These are phyloP conservation scores for Etheostoma nigrum DNA, from an alignment of 2,797 vertebrate genomes.

Conservation along the genomic window DNA sequence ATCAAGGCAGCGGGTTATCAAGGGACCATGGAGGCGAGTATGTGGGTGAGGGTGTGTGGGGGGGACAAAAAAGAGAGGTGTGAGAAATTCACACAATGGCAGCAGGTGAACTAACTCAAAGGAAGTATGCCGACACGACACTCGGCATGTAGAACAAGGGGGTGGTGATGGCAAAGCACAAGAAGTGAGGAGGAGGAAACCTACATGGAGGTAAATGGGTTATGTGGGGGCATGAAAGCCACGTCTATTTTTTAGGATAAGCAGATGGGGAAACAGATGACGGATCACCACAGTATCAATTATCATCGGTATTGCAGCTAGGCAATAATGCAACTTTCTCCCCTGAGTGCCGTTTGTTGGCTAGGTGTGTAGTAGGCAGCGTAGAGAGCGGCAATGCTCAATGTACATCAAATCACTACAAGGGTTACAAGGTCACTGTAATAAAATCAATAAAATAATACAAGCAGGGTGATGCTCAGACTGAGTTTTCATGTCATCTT, in stretches of 20 bases:
- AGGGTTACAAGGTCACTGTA: constrained; percentile 15
- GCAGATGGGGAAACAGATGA: constrained; percentile 77
- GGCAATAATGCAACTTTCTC: constrained; percentile 46
- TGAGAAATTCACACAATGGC: constrained; percentile 1
- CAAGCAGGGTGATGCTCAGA: constrained; percentile 1
- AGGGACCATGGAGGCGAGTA: constrained; percentile 31
- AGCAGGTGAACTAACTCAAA: constrained; percentile 53
- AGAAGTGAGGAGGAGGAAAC: constrained; percentile 33
- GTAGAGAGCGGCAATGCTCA: constrained; percentile 5
- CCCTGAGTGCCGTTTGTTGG: constrained; percentile 32
- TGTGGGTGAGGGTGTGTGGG: background rate
- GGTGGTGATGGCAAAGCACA: background rate
- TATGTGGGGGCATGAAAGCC: constrained; percentile 38
- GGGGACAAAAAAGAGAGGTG: background rate
- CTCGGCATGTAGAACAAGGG: background rate
- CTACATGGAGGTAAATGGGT: constrained; percentile 43
- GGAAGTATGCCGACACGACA: constrained; percentile 21
- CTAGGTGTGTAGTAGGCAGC: background rate
- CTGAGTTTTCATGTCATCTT: constrained; percentile 19
- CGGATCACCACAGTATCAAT: constrained; percentile 68
- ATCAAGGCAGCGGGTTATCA: constrained; percentile 28
- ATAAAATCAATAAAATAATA: background rate
- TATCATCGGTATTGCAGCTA: constrained; percentile 65
- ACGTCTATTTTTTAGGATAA: constrained; percentile 63
- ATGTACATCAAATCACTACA: constrained; percentile 18